A percentile compares a stretch with the other conserved stretches of the same genome.
Conservation (phyloP, 2,888 invertebrate genomes). For the Latrodectus elegans region DNA sequence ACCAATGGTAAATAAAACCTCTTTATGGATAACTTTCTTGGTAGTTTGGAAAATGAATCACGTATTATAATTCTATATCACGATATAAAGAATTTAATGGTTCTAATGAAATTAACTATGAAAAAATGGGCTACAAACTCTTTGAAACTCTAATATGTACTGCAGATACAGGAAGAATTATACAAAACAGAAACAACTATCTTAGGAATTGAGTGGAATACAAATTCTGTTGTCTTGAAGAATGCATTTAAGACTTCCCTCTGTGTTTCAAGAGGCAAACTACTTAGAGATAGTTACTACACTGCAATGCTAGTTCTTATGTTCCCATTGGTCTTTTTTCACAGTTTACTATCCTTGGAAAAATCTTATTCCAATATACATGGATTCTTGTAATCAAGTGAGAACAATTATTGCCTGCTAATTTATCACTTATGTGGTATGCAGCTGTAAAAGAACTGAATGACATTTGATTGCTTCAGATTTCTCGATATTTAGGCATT, state of each 20-base stretch:
- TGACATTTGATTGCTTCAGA: too few relatives aligned
- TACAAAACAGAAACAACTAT: neutral
- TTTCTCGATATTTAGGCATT: conserved; percentile 19
- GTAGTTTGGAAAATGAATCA: neutral
- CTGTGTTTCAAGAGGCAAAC: too few relatives aligned
- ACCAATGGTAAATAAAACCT: neutral
- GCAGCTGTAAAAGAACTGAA: too few relatives aligned
- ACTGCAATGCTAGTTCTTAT: too few relatives aligned
- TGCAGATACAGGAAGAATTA: neutral
- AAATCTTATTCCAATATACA: conserved; percentile 10
- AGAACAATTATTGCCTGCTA: conserved; percentile 70
- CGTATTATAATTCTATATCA: too few relatives aligned
- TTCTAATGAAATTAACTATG: neutral
- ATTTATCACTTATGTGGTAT: too few relatives aligned
- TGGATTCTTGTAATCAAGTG: conserved; percentile 58
- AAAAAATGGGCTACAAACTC: neutral
- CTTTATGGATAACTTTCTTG: neutral
- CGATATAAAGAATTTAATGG: neutral
- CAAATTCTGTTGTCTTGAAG: neutral
- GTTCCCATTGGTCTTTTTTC: neutral
- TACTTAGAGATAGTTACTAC: too few relatives aligned
- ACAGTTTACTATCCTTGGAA: neutral
- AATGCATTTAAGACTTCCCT: too few relatives aligned
- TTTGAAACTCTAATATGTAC: neutral
- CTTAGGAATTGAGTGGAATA: too few relatives aligned